phyloP scores from a whole-genome alignment of 1,140 invertebrate genomes.

The Oedothorax gibbosus region DNA sequence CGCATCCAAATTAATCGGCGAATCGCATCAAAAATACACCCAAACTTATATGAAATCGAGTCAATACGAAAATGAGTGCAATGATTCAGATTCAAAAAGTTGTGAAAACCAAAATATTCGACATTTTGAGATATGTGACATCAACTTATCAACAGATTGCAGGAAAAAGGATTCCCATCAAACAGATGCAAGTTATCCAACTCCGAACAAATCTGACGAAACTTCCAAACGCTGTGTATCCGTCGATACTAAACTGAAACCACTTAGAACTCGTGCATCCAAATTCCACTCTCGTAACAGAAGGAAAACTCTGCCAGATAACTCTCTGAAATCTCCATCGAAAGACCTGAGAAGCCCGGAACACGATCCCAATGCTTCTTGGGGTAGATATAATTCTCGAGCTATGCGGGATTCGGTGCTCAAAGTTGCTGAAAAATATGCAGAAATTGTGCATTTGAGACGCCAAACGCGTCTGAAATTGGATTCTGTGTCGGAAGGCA shows the following conservation, averaged over 20 bases:
- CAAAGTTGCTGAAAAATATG: slow-evolving; percentile 54
- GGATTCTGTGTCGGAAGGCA: slow-evolving; percentile 33
- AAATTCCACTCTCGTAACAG: slow-evolving; percentile 7
- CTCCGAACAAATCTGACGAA: no score
- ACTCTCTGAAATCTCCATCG: not conserved
- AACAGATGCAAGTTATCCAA: no score
- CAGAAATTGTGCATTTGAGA: slow-evolving; percentile 33
- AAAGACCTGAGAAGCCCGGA: slow-evolving; percentile 38
- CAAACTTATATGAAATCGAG: not conserved
- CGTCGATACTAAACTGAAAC: not conserved
- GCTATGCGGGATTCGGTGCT: slow-evolving; percentile 53
- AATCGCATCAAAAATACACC: slow-evolving; percentile 7
- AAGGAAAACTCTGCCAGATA: slow-evolving; percentile 50
- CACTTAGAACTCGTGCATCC: not conserved
- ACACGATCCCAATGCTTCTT: slow-evolving; percentile 53
- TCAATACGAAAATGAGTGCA: no score
- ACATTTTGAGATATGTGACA: no score
- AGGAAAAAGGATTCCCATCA: no score
- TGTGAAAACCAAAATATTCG: no score
- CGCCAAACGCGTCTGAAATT: slow-evolving; percentile 21
- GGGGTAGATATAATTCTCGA: slow-evolving; percentile 55
- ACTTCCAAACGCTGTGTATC: no score
- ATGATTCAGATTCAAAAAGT: no score
- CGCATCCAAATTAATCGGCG: not conserved
- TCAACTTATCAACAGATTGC: no score